phyloP scores from a whole-genome alignment of 2,888 invertebrate species.

The Laothoe populi region DNA sequence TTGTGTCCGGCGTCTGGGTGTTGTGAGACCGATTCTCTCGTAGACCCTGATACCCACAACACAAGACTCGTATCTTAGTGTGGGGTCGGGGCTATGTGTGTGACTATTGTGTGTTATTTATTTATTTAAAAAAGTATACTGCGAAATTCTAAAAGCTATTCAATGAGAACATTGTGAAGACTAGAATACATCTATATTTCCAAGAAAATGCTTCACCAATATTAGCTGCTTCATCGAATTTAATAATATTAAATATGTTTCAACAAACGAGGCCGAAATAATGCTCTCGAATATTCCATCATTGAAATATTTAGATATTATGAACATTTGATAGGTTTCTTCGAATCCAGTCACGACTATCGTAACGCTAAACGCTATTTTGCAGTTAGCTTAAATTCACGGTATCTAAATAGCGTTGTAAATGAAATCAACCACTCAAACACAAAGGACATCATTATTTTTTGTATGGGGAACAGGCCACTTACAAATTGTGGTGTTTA shows the following conservation, averaged over 20 bases:
- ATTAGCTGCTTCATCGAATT: not conserved
- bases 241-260: not conserved
- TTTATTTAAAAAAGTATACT: not conserved
- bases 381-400: not conserved
- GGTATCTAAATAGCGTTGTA: slow-evolving; percentile 6
- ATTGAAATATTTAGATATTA: not conserved
- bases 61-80: too few species aligned
- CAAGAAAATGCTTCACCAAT: not conserved
- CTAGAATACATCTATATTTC: not conserved
- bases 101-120: too few species aligned
- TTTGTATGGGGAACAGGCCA: too few species aligned
- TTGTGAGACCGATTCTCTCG: too few species aligned
- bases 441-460: too few species aligned
- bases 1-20: too few species aligned
- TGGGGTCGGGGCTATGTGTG: too few species aligned
- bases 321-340: slow-evolving; percentile 3
- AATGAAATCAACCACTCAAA: not conserved
- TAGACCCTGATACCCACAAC: too few species aligned
- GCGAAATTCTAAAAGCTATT: not conserved
- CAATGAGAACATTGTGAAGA: not conserved
- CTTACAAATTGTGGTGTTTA: too few species aligned
- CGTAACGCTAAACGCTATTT: not conserved
- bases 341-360: not conserved
- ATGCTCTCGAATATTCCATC: not conserved
- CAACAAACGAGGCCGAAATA: not conserved